Conservation (phyloP, 2,888 invertebrate species). For the Laothoe populi region DNA sequence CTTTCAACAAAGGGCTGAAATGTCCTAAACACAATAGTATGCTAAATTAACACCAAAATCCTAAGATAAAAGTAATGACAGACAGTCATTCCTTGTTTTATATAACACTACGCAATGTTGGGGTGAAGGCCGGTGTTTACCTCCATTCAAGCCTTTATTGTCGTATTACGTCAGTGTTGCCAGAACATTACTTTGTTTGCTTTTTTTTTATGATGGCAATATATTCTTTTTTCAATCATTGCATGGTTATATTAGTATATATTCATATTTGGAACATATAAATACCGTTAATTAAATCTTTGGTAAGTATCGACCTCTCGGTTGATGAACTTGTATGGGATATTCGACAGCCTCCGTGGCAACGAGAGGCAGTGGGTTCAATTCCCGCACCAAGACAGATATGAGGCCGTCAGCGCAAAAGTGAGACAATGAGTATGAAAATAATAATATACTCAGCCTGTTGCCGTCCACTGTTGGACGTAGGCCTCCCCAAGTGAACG, state of each 20-base stretch:
- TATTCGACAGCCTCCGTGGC: no score
- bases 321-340: no score
- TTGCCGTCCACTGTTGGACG: no score
- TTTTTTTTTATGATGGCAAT: constrained; percentile 7
- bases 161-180: constrained; percentile 10
- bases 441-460: no score
- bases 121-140: constrained; percentile 11
- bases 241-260: not conserved
- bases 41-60: not conserved
- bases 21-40: not conserved
- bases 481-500: no score
- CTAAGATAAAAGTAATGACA: constrained; percentile 12
- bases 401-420: no score
- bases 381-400: no score
- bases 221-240: not conserved
- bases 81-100: constrained; percentile 3
- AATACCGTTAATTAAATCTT: no score
- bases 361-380: no score
- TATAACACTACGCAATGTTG: not conserved
- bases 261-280: not conserved
- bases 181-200: constrained; percentile 6
- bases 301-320: no score
- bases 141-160: not conserved
- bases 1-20: not conserved
- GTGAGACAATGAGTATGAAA: no score